Percentiles rank a stretch among this genome's conserved stretches.
Evolutionary conservation across 2,888 invertebrate genomes (phyloP).

Genomic region (Lacanobia oleracea): DNA sequence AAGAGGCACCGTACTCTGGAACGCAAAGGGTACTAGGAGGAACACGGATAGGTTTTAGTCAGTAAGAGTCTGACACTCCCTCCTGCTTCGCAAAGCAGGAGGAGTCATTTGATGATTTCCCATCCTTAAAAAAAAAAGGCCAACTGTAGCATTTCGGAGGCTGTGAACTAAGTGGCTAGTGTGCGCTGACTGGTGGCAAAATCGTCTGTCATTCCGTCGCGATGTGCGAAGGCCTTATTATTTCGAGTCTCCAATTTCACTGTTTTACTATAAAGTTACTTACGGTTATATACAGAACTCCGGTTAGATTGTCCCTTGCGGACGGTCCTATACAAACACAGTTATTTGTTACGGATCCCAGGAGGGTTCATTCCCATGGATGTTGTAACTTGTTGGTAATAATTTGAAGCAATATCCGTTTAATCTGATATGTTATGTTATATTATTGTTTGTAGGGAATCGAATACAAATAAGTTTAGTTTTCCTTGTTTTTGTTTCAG

Average conservation of each 20-base stretch:
- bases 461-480: conserved; percentile 4
- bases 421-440: conserved; percentile 9
- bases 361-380: conserved; percentile 4
- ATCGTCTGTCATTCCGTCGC: no score
- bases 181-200: no score
- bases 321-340: conserved; percentile 46
- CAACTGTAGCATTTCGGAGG: no score
- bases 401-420: conserved; percentile 10
- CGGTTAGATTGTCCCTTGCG: conserved; percentile 28
- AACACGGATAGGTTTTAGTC: no score
- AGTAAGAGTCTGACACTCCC: no score
- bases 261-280: conserved; percentile 36
- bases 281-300: conserved; percentile 9
- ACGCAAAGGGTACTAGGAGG: no score
- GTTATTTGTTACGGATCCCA: conserved; percentile 29
- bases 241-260: conserved; percentile 17
- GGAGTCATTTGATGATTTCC: no score
- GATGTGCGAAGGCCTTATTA: background rate
- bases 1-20: no score
- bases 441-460: conserved; percentile 7
- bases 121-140: no score
- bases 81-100: no score
- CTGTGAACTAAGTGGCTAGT: no score
- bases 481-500: background rate
- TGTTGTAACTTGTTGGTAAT: conserved; percentile 6